These are phyloP conservation scores for Sericinus montela DNA, from an alignment of 2,888 invertebrate genomes.

Conservation along the genomic window DNA sequence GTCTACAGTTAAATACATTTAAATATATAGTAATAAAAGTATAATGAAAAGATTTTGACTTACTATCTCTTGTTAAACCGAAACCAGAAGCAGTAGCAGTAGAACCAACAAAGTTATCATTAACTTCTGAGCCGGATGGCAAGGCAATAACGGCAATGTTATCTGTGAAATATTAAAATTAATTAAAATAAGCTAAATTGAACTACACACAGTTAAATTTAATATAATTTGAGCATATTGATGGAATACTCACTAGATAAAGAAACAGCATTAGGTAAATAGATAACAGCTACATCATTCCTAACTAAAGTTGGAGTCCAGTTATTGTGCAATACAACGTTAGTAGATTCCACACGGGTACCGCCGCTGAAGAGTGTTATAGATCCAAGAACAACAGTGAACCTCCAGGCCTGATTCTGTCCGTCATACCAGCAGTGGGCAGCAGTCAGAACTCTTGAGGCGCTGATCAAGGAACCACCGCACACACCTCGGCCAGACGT, in stretches of 20 bases:
- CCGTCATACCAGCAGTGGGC: constrained; percentile 49
- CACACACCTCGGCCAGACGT: constrained; percentile 35
- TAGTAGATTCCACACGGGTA: constrained; percentile 32
- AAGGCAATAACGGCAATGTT: constrained; percentile 23
- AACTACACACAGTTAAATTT: too few relatives aligned
- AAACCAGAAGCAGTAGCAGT: constrained; percentile 46
- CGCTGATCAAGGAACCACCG: constrained; percentile 44
- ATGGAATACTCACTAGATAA: background rate
- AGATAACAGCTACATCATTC: constrained; percentile 47
- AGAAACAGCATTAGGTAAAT: constrained; percentile 22
- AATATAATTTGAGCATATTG: too few relatives aligned
- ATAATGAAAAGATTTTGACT: background rate
- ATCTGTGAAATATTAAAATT: constrained; percentile 10
- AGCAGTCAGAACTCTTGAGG: constrained; percentile 27
- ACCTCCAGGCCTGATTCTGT: constrained; percentile 34
- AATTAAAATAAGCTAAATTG: too few relatives aligned
- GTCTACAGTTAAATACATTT: too few relatives aligned
- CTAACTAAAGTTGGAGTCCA: constrained; percentile 38
- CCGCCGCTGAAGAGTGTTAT: constrained; percentile 44
- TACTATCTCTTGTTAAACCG: background rate
- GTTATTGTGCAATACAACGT: constrained; percentile 36
- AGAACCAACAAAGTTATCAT: constrained; percentile 32
- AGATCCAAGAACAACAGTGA: constrained; percentile 50
- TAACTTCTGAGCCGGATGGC: constrained; percentile 29
- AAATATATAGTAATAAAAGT: too few relatives aligned